Conservation (phyloP, 2,113 vertebrate genomes). For the Steatornis caripensis region DNA sequence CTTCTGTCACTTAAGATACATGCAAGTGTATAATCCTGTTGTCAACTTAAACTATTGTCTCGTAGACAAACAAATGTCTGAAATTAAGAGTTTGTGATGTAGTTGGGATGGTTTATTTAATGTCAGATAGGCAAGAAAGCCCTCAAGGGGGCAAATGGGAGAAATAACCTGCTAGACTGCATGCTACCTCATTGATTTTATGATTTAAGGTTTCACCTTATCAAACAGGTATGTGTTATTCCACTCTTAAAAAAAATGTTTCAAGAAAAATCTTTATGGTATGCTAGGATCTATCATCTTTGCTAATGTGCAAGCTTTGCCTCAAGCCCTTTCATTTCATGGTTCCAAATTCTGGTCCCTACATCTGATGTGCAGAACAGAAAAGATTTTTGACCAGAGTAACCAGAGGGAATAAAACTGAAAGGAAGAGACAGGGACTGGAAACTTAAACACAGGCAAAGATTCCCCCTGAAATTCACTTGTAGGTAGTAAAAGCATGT, state of each 20-base stretch:
- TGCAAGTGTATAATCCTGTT: background rate
- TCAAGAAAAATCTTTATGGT: background rate
- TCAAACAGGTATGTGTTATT: background rate
- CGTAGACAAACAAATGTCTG: background rate
- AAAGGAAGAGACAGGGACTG: background rate
- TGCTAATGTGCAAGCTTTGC: background rate
- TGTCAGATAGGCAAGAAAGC: background rate
- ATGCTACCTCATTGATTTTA: background rate
- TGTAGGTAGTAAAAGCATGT: background rate
- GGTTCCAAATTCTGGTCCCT: background rate
- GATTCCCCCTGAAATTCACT: background rate
- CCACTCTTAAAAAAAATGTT: fast-evolving
- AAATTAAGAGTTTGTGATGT: background rate
- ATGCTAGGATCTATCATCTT: background rate
- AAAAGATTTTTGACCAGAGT: background rate
- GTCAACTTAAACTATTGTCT: background rate
- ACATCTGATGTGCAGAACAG: background rate
- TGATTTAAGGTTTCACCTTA: background rate
- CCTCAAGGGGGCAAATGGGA: background rate
- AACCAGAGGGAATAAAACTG: background rate
- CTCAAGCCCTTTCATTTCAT: background rate
- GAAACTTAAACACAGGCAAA: background rate
- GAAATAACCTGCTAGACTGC: background rate
- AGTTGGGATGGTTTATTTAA: background rate
- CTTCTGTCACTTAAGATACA: background rate